Evolutionary conservation across 2,113 vertebrate genomes (phyloP).

Genomic region (Apeltes quadracus): DNA sequence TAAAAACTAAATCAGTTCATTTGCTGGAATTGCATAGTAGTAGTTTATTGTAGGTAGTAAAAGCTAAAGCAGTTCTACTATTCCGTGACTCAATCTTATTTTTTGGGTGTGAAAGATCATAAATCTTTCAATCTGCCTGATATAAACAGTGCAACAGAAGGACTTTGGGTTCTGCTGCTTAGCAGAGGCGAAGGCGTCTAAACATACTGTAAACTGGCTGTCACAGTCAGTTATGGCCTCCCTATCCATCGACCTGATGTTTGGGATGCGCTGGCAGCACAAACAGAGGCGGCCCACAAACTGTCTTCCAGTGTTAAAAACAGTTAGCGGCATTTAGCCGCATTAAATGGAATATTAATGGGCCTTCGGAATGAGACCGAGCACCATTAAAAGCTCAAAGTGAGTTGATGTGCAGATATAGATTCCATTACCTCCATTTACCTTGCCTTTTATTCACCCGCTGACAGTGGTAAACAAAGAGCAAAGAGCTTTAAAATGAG

Average conservation of each 20-base stretch:
- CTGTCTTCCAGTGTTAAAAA: constrained; percentile 67
- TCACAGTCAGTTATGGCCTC: constrained; percentile 65
- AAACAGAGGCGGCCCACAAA: constrained; percentile 60
- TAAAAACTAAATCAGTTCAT: neutral
- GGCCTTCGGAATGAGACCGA: constrained; percentile 59
- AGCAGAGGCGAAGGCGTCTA: constrained; percentile 57
- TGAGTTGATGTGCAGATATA: constrained; percentile 59
- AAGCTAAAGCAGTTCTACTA: neutral
- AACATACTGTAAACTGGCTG: constrained; percentile 68
- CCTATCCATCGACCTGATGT: constrained; percentile 67
- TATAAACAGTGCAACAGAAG: constrained; percentile 22
- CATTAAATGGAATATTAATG: constrained; percentile 76
- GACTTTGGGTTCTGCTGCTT: constrained; percentile 49
- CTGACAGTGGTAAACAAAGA: constrained; percentile 78
- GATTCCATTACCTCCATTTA: constrained; percentile 77
- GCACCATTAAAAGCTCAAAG: constrained; percentile 76
- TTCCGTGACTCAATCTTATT: neutral
- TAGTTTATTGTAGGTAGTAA: neutral
- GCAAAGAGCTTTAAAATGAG: constrained; percentile 56
- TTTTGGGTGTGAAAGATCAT: neutral
- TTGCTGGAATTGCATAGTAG: neutral
- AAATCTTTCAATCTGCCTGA: constrained; percentile 14
- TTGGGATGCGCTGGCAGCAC: constrained; percentile 70
- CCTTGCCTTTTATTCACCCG: constrained; percentile 70
- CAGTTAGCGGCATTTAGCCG: constrained; percentile 69